Percentiles rank a stretch among this genome's conserved stretches.
Conservation (phyloP, 2,797 vertebrate genomes). For the Sebastes minor region DNA sequence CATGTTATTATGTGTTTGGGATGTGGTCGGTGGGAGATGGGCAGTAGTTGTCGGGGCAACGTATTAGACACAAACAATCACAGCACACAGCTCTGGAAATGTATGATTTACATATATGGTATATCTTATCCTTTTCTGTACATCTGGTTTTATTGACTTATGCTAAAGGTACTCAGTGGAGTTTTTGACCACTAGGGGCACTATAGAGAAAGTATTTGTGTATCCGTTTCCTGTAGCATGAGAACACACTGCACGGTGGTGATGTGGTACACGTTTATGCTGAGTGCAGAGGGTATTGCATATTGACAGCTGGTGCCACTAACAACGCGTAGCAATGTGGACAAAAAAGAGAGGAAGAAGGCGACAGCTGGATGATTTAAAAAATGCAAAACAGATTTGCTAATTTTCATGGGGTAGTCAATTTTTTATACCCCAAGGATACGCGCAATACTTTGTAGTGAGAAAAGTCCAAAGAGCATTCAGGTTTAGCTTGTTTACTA, state of each 20-base stretch:
- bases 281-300: background rate
- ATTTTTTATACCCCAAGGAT: conserved; percentile 1
- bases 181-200: background rate
- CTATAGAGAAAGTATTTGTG: background rate
- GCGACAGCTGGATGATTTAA: background rate
- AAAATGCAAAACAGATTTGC: conserved; percentile 6
- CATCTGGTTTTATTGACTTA: background rate
- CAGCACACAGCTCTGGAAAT: background rate
- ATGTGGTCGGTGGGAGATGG: background rate
- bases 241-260: background rate
- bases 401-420: background rate
- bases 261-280: background rate
- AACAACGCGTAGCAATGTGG: background rate
- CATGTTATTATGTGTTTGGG: background rate
- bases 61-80: background rate
- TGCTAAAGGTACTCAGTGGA: background rate
- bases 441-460: background rate
- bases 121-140: background rate
- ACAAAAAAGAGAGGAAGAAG: background rate
- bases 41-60: background rate
- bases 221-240: background rate
- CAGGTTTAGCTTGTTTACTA: background rate
- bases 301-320: background rate
- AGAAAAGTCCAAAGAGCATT: conserved; percentile 18
- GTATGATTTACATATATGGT: background rate